Evolutionary conservation across 2,888 invertebrate species (phyloP), one percentile per base, ranked within the genome.

Genomic region (Quadroppia sp.): DNA sequence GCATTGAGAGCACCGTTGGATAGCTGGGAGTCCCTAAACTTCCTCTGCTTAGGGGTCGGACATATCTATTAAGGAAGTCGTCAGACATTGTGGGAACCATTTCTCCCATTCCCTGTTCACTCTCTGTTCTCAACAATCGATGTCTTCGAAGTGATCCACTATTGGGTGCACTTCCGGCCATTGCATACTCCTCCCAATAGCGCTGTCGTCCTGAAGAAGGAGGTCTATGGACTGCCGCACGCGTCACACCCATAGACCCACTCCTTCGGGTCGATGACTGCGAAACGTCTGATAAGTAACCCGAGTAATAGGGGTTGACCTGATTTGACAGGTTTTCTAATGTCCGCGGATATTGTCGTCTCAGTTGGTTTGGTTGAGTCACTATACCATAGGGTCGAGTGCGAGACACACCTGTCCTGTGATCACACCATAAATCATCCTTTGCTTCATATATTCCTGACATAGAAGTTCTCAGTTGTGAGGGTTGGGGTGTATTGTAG

Each of bases 271-370:
- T 69, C 7, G 61, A 25, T 9, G 72, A 36, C 4, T 45, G 50
- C 1, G 75, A 40, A 30, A 67, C 72, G 32, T 53, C 71, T 40
- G 69, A 50, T 7, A 67, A 45, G 28, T 75, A 74, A 15, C 74
- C 75, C 4, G 64, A 42, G 81, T 91, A 91, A 83, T 91, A 92
- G 72, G 92, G 89, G 82, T 94, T 94, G 74, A 94, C 93, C 84
- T 93, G 93, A 82, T 94, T 94, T 6, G 94, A 93, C 73, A 94
- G 86, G 80, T 92, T 93, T 82, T 94, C 94, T 78, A 94, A 83
- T 0, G 94, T 94, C 82, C 93, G 93, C 1, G 91, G 91, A 83
- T 92, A 94, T 7, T 92, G 91, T 77, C 91, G 86, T 76, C 85
- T 84, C 23, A 90, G 88, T 69, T 85, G 83, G 81, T 92, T 91